phyloP scores from a whole-genome alignment of 2,797 vertebrate species.

The Periophthalmus magnuspinnatus region DNA sequence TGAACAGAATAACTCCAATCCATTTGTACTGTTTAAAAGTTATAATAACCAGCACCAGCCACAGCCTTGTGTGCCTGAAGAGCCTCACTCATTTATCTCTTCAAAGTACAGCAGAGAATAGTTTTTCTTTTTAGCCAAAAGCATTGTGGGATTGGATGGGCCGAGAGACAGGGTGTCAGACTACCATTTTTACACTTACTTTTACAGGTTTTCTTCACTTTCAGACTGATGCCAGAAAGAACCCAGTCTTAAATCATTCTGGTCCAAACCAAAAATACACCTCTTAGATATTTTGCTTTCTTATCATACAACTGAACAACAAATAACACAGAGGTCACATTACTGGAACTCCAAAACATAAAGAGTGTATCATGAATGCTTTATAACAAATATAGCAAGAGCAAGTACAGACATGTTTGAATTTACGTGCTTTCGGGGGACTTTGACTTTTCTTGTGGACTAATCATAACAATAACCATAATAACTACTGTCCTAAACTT shows the following conservation, averaged over 20 bases:
- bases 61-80: not conserved
- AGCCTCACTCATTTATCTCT: not conserved
- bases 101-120: conserved; percentile 1
- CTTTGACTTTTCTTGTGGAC: too few species aligned
- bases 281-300: conserved; percentile 21
- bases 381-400: not conserved
- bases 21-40: conserved; percentile 5
- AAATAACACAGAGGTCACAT: conserved; percentile 1
- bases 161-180: not conserved
- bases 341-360: not conserved
- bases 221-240: not conserved
- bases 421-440: too few species aligned
- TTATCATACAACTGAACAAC: conserved; percentile 15
- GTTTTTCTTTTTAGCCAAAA: not conserved
- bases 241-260: conserved; percentile 4
- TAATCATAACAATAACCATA: too few species aligned
- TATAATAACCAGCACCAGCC: not conserved
- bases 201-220: not conserved
- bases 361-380: not conserved
- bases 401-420: too few species aligned
- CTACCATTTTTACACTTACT: conserved; percentile 4
- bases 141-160: not conserved
- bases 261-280: conserved; percentile 1
- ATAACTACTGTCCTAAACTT: too few species aligned
- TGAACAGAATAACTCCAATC: not conserved